A percentile compares a stretch with the other conserved stretches of the same genome.
These are phyloP conservation scores for Dione juno DNA, from an alignment of 2,888 invertebrate genomes.

Conservation along the genomic window DNA sequence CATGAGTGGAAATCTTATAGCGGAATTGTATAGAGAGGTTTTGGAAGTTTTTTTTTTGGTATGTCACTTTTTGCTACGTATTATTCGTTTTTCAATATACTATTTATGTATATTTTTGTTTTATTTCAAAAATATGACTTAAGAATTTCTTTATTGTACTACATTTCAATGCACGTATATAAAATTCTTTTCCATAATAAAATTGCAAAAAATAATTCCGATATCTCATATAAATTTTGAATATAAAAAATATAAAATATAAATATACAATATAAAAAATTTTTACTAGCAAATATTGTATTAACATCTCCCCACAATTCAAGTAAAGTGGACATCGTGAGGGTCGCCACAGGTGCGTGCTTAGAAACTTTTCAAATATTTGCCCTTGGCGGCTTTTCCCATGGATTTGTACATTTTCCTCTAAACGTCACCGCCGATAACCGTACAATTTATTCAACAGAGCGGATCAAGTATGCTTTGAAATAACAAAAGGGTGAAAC, in stretches of 20 bases:
- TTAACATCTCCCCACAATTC: conserved; percentile 54
- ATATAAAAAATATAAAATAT: too few relatives aligned
- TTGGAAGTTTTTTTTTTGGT: conserved; percentile 29
- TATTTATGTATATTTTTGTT: too few relatives aligned
- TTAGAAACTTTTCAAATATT: conserved; percentile 79
- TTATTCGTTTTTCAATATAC: not conserved
- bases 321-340: conserved; percentile 66
- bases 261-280: not conserved
- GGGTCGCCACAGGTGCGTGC: conserved; percentile 77
- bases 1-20: conserved; percentile 59
- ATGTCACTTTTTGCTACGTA: not conserved
- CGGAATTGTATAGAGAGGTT: conserved; percentile 57
- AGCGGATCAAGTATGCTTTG: conserved; percentile 82
- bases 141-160: too few relatives aligned
- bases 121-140: too few relatives aligned
- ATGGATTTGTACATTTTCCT: conserved; percentile 71
- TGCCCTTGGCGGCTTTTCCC: conserved; percentile 74
- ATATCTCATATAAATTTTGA: too few relatives aligned
- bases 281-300: conserved; percentile 25
- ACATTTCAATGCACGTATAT: too few relatives aligned
- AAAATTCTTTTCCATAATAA: too few relatives aligned
- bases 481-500: conserved; percentile 67
- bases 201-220: too few relatives aligned
- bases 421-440: conserved; percentile 69
- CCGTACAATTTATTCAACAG: conserved; percentile 71